phyloP scores from a whole-genome alignment of 2,888 invertebrate genomes.

The Celastrina argiolus region DNA sequence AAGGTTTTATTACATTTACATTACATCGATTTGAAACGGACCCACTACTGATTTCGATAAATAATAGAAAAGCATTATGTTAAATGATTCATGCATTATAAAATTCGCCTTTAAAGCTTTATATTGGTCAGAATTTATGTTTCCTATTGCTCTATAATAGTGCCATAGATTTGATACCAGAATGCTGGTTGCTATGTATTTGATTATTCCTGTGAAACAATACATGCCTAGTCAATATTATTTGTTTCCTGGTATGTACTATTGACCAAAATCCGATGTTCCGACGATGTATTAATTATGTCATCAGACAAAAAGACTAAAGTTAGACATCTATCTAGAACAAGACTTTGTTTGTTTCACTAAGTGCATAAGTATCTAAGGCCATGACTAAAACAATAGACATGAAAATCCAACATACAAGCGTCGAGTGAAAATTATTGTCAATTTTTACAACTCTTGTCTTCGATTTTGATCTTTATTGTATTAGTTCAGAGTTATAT shows the following conservation, averaged over 20 bases:
- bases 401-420: too few species aligned
- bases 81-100: slow-evolving; percentile 42
- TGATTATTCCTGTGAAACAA: slow-evolving; percentile 23
- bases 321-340: too few species aligned
- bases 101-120: slow-evolving; percentile 55
- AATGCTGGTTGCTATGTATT: slow-evolving; percentile 14
- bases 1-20: slow-evolving; percentile 1
- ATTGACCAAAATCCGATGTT: slow-evolving; percentile 19
- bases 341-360: too few species aligned
- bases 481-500: too few species aligned
- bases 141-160: slow-evolving; percentile 66
- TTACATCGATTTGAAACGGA: not conserved
- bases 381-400: too few species aligned
- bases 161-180: slow-evolving; percentile 52
- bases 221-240: slow-evolving; percentile 56
- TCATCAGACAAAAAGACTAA: too few species aligned
- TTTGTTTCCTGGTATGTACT: slow-evolving; percentile 33
- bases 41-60: not conserved
- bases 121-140: slow-evolving; percentile 44
- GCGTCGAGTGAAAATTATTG: too few species aligned
- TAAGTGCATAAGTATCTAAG: too few species aligned
- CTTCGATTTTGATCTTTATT: too few species aligned
- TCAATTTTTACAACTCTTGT: too few species aligned
- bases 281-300: not conserved
- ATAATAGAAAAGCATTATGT: not conserved